Evolutionary conservation across 1,140 invertebrate genomes (phyloP).

Genomic region (Bombus waltoni): DNA sequence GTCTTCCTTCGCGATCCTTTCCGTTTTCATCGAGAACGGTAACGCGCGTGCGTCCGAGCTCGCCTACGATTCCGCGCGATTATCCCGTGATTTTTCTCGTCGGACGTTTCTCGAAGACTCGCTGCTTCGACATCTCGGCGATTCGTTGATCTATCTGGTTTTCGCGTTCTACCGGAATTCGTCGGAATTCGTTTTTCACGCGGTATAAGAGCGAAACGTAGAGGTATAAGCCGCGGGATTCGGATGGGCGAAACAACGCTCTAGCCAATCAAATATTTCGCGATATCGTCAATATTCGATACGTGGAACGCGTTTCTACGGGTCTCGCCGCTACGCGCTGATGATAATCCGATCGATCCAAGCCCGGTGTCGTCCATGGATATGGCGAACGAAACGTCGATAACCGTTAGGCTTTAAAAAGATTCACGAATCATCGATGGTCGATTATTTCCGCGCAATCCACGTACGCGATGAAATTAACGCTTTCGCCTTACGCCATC

Average conservation of each 20-base stretch:
- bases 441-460: background rate
- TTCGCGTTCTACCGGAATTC: background rate
- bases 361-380: background rate
- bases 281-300: background rate
- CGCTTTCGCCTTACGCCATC: no score
- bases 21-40: conserved; percentile 53
- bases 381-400: background rate
- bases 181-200: background rate
- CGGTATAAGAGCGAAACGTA: background rate
- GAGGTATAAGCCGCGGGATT: background rate
- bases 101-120: background rate
- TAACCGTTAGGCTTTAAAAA: conserved; percentile 22
- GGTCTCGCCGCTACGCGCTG: background rate
- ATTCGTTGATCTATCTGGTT: no score
- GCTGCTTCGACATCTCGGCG: background rate
- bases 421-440: conserved; percentile 11
- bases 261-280: background rate
- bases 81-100: background rate
- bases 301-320: background rate
- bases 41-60: conserved; percentile 8
- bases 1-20: conserved; percentile 59
- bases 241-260: background rate
- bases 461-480: background rate
- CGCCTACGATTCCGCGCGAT: conserved; percentile 6
- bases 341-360: conserved; percentile 36